Percentiles rank a stretch among this genome's conserved stretches.
phyloP scores from a whole-genome alignment of 2,888 invertebrate genomes.

The Himalopsyche tibetana region DNA sequence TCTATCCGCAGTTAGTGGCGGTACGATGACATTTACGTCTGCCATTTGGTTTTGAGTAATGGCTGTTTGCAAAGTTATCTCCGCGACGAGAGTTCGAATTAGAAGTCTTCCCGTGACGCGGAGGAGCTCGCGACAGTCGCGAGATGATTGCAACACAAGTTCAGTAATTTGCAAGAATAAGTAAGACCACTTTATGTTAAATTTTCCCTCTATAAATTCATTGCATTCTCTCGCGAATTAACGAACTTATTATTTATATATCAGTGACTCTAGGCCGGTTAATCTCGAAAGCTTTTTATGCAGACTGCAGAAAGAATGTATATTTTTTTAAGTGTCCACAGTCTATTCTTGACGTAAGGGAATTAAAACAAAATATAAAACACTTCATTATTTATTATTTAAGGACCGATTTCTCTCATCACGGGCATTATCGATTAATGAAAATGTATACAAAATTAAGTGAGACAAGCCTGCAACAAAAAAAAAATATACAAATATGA shows the following conservation, averaged over 20 bases:
- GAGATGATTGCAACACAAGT: background rate
- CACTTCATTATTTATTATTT: no score
- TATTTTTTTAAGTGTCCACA: no score
- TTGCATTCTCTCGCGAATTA: background rate
- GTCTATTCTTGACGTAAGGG: no score
- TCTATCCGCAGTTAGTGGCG: conserved; percentile 57
- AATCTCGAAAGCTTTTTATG: no score
- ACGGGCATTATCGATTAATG: no score
- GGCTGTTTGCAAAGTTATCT: conserved; percentile 36
- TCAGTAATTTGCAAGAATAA: conserved; percentile 15
- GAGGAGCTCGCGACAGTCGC: background rate
- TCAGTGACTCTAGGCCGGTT: no score
- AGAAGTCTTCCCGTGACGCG: conserved; percentile 23
- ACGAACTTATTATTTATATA: background rate
- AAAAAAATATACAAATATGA: no score
- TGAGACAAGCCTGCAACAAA: no score
- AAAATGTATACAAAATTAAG: no score
- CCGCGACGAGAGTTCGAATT: background rate
- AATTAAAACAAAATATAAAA: no score
- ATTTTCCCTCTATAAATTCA: background rate
- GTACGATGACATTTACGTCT: conserved; percentile 52
- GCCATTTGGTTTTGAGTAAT: conserved; percentile 48
- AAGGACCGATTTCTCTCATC: no score
- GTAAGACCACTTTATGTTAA: background rate
- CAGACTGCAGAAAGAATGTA: no score